These are phyloP conservation scores for Polypterus senegalus DNA, from an alignment of 2,113 vertebrate genomes.

Conservation along the genomic window DNA sequence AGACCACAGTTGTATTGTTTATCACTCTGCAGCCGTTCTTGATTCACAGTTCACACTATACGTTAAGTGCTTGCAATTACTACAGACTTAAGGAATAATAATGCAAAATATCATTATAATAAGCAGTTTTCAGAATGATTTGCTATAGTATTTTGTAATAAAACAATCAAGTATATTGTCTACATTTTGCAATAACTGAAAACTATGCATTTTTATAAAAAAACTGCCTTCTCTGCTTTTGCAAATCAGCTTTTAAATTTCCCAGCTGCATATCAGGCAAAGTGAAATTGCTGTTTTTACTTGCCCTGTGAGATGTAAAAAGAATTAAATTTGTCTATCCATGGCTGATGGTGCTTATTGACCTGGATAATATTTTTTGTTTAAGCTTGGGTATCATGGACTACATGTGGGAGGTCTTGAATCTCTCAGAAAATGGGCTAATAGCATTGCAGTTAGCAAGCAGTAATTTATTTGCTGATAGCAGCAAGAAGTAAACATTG, in stretches of 20 bases:
- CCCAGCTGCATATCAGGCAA: constrained; percentile 2
- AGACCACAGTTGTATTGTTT: no score
- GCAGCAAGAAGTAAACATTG: constrained; percentile 5
- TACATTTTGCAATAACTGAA: no score
- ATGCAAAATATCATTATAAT: no score
- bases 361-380: constrained; percentile 8
- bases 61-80: no score
- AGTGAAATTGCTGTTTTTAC: constrained; percentile 6
- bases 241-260: constrained; percentile 3
- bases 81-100: no score
- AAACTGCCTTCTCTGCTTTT: neutral
- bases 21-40: no score
- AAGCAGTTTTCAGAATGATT: no score
- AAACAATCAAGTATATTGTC: no score
- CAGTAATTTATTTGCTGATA: constrained; percentile 6
- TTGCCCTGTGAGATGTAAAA: constrained; percentile 7
- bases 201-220: no score
- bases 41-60: no score
- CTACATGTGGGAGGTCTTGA: constrained; percentile 7
- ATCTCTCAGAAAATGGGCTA: constrained; percentile 5
- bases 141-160: no score
- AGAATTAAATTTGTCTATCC: constrained; percentile 6
- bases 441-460: constrained; percentile 3
- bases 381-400: constrained; percentile 7
- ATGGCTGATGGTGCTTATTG: constrained; percentile 4